Evolutionary conservation across 2,113 vertebrate species (phyloP).

Genomic region (Phylloscopus trochilus): DNA sequence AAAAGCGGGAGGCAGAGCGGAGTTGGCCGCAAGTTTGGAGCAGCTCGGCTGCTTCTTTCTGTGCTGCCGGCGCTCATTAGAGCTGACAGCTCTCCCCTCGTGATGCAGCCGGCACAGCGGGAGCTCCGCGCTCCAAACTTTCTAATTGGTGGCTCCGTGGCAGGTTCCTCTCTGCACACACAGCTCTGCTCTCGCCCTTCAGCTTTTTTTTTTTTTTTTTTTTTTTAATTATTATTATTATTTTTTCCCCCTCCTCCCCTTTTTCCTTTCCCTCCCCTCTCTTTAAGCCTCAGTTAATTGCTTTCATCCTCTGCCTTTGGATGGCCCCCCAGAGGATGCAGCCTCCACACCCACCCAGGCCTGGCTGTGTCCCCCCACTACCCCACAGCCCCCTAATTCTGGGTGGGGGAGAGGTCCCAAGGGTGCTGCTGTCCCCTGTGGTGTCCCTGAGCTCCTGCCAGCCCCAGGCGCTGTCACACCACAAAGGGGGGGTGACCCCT

Average conservation of each 20-base stretch:
- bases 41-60: not conserved
- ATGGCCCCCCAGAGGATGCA: not conserved
- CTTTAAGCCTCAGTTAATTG: conserved; percentile 82
- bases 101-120: conserved; percentile 56
- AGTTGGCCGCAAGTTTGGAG: conserved; percentile 58
- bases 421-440: not conserved
- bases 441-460: not conserved
- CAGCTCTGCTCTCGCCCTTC: conserved; percentile 43
- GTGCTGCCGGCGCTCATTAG: conserved; percentile 63
- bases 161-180: conserved; percentile 68
- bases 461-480: not conserved
- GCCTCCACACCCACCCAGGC: not conserved
- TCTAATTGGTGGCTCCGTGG: conserved; percentile 83
- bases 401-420: not conserved
- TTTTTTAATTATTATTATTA: not conserved
- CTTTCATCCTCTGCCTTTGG: conserved; percentile 30
- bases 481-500: accelerated
- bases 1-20: conserved; percentile 21
- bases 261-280: not conserved
- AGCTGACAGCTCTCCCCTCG: conserved; percentile 68
- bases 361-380: not conserved
- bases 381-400: not conserved
- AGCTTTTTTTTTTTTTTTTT: not conserved
- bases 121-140: conserved; percentile 70
- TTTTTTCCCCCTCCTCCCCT: not conserved